Evolutionary conservation across 30 jellyfish, hydroid and myxozoan genomes (phyloP).

Genomic region (Kudoa iwatai): DNA sequence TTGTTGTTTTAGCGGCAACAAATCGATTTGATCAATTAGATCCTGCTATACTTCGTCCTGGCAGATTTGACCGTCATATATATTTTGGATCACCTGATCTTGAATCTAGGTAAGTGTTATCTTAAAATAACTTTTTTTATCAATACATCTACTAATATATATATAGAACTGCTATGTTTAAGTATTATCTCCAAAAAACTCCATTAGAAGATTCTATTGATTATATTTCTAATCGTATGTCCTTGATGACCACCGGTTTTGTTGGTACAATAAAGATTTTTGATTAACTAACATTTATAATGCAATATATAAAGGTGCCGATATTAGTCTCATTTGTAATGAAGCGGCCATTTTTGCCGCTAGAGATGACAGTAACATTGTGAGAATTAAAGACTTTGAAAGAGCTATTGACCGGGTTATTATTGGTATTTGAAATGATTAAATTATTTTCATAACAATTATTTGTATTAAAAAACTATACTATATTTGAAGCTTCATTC

Average conservation of each 20-base stretch:
- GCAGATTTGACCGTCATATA: conserved; percentile 81
- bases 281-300: too few relatives aligned
- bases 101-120: conserved; percentile 97
- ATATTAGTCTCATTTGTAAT: conserved; percentile 67
- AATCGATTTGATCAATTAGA: conserved; percentile 80
- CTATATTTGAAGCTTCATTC: too few relatives aligned
- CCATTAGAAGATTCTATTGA: too few relatives aligned
- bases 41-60: conserved; percentile 88
- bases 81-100: conserved; percentile 77
- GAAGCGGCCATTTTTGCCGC: conserved; percentile 97
- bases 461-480: too few relatives aligned
- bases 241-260: too few relatives aligned
- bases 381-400: conserved; percentile 53
- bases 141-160: too few relatives aligned
- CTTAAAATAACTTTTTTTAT: too few relatives aligned
- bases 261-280: too few relatives aligned
- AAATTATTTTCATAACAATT: too few relatives aligned
- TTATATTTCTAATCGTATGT: too few relatives aligned
- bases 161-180: too few relatives aligned
- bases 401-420: conserved; percentile 90
- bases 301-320: conserved; percentile 73
- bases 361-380: conserved; percentile 11
- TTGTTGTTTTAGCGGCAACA: conserved; percentile 83
- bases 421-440: conserved; percentile 69
- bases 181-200: too few relatives aligned